phyloP scores from a whole-genome alignment of 2,113 vertebrate genomes.

The Sprattus sprattus region DNA sequence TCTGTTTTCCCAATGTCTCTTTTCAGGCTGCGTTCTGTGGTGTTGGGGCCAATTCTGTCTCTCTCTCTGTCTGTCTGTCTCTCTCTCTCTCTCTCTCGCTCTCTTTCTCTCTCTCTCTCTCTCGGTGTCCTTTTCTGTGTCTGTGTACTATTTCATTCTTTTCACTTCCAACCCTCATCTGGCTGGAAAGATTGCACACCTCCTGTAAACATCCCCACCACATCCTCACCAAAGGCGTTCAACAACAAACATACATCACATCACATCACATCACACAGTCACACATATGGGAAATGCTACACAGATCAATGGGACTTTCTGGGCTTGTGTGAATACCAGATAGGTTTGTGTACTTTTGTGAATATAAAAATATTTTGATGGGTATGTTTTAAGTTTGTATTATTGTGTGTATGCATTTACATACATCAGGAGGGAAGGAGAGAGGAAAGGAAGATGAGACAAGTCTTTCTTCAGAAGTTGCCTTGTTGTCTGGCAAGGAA shows the following conservation, averaged over 20 bases:
- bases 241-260: not conserved
- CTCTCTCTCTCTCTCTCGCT: slow-evolving; percentile 2
- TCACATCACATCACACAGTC: not conserved
- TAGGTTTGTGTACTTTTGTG: not conserved
- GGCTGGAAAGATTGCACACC: not conserved
- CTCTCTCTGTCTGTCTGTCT: slow-evolving; percentile 7
- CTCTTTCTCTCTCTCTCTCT: slow-evolving; percentile 24
- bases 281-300: not conserved
- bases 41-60: not conserved
- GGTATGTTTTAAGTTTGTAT: not conserved
- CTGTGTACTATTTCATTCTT: slow-evolving; percentile 20
- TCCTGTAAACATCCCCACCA: not conserved
- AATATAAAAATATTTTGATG: not conserved
- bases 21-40: not conserved
- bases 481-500: not conserved
- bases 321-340: not conserved
- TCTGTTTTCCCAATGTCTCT: not conserved
- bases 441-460: not conserved
- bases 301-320: not conserved
- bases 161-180: slow-evolving; percentile 1
- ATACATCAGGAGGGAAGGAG: not conserved
- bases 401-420: not conserved
- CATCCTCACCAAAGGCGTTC: not conserved
- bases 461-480: not conserved
- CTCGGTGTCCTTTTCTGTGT: not conserved